phyloP scores from a whole-genome alignment of 2,888 invertebrate species.

The Cloeon dipterum region DNA sequence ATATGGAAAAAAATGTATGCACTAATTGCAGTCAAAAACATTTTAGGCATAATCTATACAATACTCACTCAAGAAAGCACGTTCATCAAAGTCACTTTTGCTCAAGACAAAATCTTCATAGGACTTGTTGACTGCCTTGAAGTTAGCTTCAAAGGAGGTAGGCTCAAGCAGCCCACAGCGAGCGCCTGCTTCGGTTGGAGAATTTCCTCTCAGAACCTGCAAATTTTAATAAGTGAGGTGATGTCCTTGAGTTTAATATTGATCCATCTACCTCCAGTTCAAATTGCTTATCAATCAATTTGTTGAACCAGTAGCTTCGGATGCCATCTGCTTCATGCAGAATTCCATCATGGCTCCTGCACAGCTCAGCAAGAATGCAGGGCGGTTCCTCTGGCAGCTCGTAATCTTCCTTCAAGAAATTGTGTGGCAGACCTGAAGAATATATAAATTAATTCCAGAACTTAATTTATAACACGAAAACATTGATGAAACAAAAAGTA shows the following conservation, averaged over 20 bases:
- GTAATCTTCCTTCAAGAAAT: constrained; percentile 35
- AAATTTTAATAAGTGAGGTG: no score
- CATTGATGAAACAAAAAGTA: not conserved
- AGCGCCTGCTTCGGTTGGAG: no score
- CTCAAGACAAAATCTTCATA: constrained; percentile 82
- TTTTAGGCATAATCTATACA: constrained; percentile 9
- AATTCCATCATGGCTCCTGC: constrained; percentile 57
- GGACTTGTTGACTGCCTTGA: constrained; percentile 57
- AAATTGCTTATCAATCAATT: constrained; percentile 51
- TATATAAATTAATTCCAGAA: constrained; percentile 1
- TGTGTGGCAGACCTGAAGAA: constrained; percentile 39
- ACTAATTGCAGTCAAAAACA: not conserved
- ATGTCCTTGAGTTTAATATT: no score
- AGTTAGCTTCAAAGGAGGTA: constrained; percentile 61
- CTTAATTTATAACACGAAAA: not conserved
- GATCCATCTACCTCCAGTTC: constrained; percentile 45
- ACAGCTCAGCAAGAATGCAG: constrained; percentile 63
- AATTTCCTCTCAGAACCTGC: constrained; percentile 49
- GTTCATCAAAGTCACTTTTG: constrained; percentile 88
- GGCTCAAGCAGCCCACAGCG: constrained; percentile 55
- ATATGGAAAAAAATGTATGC: no score
- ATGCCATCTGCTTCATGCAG: constrained; percentile 76
- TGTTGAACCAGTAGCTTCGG: constrained; percentile 69
- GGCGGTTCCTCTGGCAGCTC: constrained; percentile 39
- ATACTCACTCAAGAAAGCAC: constrained; percentile 65